Evolutionary conservation across 2,888 invertebrate species (phyloP), one percentile per base, ranked within the genome.

Genomic region (Lasius platythorax): DNA sequence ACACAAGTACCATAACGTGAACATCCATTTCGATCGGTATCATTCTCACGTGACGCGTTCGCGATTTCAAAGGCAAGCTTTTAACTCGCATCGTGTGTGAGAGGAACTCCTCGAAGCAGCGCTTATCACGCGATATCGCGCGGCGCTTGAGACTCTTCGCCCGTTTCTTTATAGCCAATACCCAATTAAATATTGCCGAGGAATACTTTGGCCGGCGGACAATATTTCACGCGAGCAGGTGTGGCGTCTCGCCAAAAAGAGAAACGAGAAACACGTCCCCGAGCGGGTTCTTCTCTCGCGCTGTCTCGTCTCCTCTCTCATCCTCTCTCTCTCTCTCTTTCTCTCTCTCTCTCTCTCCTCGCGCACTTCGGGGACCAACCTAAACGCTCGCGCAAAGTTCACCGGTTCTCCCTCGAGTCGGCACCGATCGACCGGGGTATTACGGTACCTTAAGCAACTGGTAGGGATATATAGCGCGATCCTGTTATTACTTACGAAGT

Each of bases 401-500:
- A 82, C 85, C 90, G 87, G 85, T 23, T 8, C 8, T 53, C 85
- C 85, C 78, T 84, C 82, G 63, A 82, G 84, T 74, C 76, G 81
- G 53, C 85, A 74, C 87, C 89, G 89, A 89, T 90, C 88, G 87
- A 82, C 67, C 86, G 33, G 58, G 18, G 87, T 53, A 53, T 90
- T 90, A 90, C 90, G 88, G 90, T 90, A 88, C 83, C 83, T 61
- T 87, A 88, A 90, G 81, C 81, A 87, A 84, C 43, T 68, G 66
- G 23, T 23, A 23, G 23, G 67, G 61, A 83, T 79, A 72, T 63
- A 83, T 82, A 43, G 68, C 43, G 79, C 40, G 79, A 64, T 81
- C 37, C 40, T 61, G 63, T 86, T 72, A 61, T 79, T 79, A 93
- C 93, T 93, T 88, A 95, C 95, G 72, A 91, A 84, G 50, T 94